These are phyloP conservation scores for Ennomos erosarius DNA, from an alignment of 2,888 invertebrate genomes.

Conservation along the genomic window DNA sequence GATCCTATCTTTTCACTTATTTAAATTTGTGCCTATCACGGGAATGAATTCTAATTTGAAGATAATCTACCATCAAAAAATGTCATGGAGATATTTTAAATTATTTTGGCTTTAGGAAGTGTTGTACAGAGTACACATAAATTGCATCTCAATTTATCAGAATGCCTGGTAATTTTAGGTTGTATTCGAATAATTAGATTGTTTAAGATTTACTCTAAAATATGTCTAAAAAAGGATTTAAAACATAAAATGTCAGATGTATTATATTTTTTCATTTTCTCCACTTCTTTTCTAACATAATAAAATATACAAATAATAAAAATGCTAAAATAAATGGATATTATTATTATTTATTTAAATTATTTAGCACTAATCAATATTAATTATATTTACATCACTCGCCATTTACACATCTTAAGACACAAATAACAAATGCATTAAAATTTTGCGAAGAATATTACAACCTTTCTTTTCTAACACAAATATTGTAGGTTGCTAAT, in stretches of 20 bases:
- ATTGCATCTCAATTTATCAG: slow-evolving; percentile 7
- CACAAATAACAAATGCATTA: slow-evolving; percentile 71
- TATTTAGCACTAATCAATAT: slow-evolving; percentile 77
- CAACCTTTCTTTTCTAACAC: slow-evolving; percentile 1
- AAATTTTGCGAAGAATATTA: slow-evolving; percentile 62
- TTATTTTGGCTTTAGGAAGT: no score
- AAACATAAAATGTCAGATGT: no score
- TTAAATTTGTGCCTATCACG: no score
- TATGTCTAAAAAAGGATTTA: no score
- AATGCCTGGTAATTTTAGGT: background rate
- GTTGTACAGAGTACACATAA: no score
- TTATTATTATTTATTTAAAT: slow-evolving; percentile 60
- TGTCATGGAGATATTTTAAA: no score
- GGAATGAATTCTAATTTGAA: no score
- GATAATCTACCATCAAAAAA: no score
- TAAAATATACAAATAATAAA: background rate
- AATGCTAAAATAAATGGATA: slow-evolving; percentile 58
- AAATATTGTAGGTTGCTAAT: background rate
- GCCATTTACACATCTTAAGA: slow-evolving; percentile 57
- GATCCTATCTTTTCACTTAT: background rate
- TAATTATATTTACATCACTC: slow-evolving; percentile 75
- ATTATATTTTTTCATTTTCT: background rate
- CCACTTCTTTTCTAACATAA: slow-evolving; percentile 43
- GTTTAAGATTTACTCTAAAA: no score
- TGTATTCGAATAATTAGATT: no score